Conservation (phyloP, 2,113 vertebrate genomes). For the Cochlearius cochlearius region DNA sequence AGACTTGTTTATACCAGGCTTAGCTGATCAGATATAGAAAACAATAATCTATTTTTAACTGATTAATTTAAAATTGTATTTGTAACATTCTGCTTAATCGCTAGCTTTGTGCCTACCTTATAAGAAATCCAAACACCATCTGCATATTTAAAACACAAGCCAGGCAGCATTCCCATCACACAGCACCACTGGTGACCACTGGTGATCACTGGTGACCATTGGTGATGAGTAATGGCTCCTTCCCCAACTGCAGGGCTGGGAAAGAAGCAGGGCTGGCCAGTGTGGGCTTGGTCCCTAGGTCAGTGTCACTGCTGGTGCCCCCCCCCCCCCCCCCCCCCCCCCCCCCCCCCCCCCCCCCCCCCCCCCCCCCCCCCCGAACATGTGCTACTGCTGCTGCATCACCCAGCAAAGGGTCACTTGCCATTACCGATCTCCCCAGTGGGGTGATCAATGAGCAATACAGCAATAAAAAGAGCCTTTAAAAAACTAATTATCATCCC, state of each 20-base stretch:
- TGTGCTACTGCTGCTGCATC: rapidly evolving
- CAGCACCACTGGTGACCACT: neutral
- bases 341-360: neutral
- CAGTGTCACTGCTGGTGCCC: neutral
- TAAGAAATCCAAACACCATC: neutral
- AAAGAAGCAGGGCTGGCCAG: neutral
- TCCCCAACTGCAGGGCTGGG: neutral
- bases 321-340: neutral
- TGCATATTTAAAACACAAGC: neutral
- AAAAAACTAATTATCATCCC: neutral
- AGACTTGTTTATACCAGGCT: neutral
- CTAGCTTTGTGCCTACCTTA: neutral
- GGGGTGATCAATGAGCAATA: neutral
- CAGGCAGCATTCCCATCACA: neutral
- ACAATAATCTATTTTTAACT: neutral
- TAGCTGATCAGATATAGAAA: neutral
- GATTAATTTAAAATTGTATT: neutral
- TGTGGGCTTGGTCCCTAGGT: neutral
- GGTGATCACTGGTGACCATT: neutral
- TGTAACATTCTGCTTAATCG: neutral
- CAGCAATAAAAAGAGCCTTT: neutral
- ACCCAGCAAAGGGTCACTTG: neutral
- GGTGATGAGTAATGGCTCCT: neutral
- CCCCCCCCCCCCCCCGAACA: neutral
- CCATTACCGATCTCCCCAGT: no score